A percentile compares a stretch with the other conserved stretches of the same genome.
phyloP scores from a whole-genome alignment of 2,797 vertebrate species.

The Allobates femoralis region DNA sequence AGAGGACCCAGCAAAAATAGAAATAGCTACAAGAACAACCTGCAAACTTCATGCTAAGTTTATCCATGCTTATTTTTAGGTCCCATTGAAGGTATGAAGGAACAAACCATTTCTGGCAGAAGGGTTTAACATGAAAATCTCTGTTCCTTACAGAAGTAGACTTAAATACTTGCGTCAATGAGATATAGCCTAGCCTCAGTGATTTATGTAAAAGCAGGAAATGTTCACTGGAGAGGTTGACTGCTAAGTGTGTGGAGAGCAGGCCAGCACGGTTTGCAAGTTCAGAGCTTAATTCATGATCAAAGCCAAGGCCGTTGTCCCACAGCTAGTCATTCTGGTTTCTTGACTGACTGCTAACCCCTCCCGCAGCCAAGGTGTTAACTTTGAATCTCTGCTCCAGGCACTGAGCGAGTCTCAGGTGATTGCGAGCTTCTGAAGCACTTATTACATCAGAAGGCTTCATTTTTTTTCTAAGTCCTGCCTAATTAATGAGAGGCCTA shows the following conservation, averaged over 20 bases:
- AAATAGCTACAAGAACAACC: neutral
- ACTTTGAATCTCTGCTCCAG: slow-evolving; percentile 73
- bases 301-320: slow-evolving; percentile 58
- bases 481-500: slow-evolving; percentile 75
- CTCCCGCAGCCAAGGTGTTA: slow-evolving; percentile 68
- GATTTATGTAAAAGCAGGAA: neutral
- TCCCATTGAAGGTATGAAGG: neutral
- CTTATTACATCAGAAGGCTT: slow-evolving; percentile 72
- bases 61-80: neutral
- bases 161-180: neutral
- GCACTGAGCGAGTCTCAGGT: slow-evolving; percentile 71
- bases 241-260: slow-evolving; percentile 31
- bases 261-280: slow-evolving; percentile 31
- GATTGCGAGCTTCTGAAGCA: slow-evolving; percentile 72
- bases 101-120: neutral
- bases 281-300: slow-evolving; percentile 59
- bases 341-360: slow-evolving; percentile 56
- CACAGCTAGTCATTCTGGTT: slow-evolving; percentile 52
- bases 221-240: slow-evolving; percentile 32
- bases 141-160: neutral
- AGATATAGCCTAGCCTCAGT: neutral
- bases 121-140: neutral
- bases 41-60: neutral
- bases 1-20: neutral
- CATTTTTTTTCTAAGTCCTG: slow-evolving; percentile 67